Evolutionary conservation across 2,888 invertebrate genomes (phyloP).

Genomic region (Lucinisca nassula): DNA sequence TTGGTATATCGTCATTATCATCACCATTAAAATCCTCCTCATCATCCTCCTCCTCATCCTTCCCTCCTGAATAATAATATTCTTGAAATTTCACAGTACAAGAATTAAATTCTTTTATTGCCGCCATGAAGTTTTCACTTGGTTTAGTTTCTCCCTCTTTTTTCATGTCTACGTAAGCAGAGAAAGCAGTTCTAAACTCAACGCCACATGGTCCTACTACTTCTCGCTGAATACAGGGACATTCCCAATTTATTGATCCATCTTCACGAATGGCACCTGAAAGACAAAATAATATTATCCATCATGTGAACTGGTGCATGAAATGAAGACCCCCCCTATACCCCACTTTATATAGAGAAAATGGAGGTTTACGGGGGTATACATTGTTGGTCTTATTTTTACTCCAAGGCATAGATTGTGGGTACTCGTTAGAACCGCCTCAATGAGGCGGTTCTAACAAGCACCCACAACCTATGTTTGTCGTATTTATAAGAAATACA

Average conservation of each 20-base stretch:
- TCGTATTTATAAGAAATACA: too few relatives aligned
- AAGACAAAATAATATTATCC: too few relatives aligned
- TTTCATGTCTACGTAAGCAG: background rate
- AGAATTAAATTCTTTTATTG: background rate
- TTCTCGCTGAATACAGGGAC: constrained; percentile 18
- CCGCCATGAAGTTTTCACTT: background rate
- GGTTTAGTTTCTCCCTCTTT: background rate
- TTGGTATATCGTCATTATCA: background rate
- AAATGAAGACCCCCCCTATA: too few relatives aligned
- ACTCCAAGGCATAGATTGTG: too few relatives aligned
- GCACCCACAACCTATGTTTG: too few relatives aligned
- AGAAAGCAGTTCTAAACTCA: background rate
- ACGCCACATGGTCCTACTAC: constrained; percentile 17
- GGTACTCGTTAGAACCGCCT: too few relatives aligned
- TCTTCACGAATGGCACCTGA: background rate
- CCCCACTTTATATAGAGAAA: too few relatives aligned
- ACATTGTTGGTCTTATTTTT: too few relatives aligned
- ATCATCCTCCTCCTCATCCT: background rate
- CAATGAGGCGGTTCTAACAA: too few relatives aligned
- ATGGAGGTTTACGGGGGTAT: too few relatives aligned
- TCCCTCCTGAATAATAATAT: background rate
- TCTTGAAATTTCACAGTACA: background rate
- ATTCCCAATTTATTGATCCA: constrained; percentile 12
- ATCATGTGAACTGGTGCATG: too few relatives aligned
- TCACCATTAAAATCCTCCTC: background rate